phyloP scores from a whole-genome alignment of 2,888 invertebrate species.

The Nymphalis c-album region DNA sequence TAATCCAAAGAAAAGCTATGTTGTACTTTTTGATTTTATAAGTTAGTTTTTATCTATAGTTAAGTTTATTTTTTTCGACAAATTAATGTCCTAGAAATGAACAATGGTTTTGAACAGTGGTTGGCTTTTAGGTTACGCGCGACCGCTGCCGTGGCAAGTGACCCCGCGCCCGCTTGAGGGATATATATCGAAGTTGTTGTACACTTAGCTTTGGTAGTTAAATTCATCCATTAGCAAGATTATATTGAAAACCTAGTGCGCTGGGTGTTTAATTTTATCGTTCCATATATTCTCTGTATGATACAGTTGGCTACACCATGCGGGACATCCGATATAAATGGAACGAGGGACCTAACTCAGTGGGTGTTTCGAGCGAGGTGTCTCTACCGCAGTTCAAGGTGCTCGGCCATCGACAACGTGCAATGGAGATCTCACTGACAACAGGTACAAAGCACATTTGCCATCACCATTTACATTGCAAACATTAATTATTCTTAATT shows the following conservation, averaged over 20 bases:
- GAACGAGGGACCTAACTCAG: slow-evolving; percentile 96
- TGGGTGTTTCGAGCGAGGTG: slow-evolving; percentile 97
- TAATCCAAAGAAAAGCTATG: too few species aligned
- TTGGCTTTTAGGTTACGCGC: too few species aligned
- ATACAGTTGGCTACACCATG: slow-evolving; percentile 98
- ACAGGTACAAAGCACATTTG: slow-evolving; percentile 82
- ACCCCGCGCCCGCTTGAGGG: too few species aligned
- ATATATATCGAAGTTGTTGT: slow-evolving; percentile 40
- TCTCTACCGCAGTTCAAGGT: slow-evolving; percentile 99
- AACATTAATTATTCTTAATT: slow-evolving; percentile 40
- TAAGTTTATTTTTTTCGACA: too few species aligned
- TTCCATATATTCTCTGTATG: slow-evolving; percentile 74
- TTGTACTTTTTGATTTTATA: too few species aligned
- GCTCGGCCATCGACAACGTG: slow-evolving; percentile 97
- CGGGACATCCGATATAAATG: slow-evolving; percentile 98
- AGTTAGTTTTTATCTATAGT: too few species aligned
- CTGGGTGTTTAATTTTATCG: slow-evolving; percentile 78
- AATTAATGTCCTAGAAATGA: too few species aligned
- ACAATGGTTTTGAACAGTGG: too few species aligned
- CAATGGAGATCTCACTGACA: slow-evolving; percentile 97
- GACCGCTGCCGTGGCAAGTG: too few species aligned
- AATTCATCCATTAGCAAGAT: slow-evolving; percentile 50
- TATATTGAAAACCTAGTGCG: slow-evolving; percentile 71
- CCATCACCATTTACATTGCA: slow-evolving; percentile 8
- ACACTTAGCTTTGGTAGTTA: slow-evolving; percentile 52